Evolutionary conservation across 2,797 vertebrate genomes (phyloP), one percentile per base, ranked within the genome.

Genomic region (Kryptopterus vitreolus): DNA sequence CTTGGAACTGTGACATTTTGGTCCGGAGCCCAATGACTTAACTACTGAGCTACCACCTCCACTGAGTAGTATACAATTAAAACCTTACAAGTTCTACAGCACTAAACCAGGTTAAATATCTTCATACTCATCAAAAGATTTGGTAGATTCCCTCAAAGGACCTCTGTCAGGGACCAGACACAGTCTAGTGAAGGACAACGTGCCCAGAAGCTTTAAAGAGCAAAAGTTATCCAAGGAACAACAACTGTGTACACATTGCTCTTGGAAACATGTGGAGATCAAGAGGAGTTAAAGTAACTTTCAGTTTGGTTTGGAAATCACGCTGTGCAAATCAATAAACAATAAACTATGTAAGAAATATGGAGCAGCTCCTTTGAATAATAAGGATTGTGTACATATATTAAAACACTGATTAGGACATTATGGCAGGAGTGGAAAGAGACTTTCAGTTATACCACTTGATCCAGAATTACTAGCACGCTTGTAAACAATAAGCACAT

Each of bases 141-240:
- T 53, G 59, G 18, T 74, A 31, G 26, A 48, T 48, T 9, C 3
- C 12, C 15, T 16, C n/a, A 68, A 68, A 68, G 43, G 48, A 33
- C n/a, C 53, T 43, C 71, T n/a, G 26, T 26, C 18, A 33, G 24
- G 12, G 35, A 38, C 9, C 38, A 31, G 7, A 29, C 8, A 46
- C 9, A n/a, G 20, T 57, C 7, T 3, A 57, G 33, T 29, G 31
- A 22, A 71, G 20, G 35, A 43, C 63, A 16, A 69, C 10, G 43
- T 38, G 26, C 18, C 12, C 26, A 65, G n/a, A 16, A 53, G 22
- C 15, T 65, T 52, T 2, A 65, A 74, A 20, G 31, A 65, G 31
- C 35, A 75, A 48, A 26, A 18, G 72, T 59, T 70, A 80, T n/a
- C 4, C 33, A 76, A 69, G 43, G 35, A 81, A 81, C 58, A 59